A percentile compares a stretch with the other conserved stretches of the same genome.
Conservation (phyloP, 2,888 invertebrate genomes). For the Acanthoscelides obtectus region DNA sequence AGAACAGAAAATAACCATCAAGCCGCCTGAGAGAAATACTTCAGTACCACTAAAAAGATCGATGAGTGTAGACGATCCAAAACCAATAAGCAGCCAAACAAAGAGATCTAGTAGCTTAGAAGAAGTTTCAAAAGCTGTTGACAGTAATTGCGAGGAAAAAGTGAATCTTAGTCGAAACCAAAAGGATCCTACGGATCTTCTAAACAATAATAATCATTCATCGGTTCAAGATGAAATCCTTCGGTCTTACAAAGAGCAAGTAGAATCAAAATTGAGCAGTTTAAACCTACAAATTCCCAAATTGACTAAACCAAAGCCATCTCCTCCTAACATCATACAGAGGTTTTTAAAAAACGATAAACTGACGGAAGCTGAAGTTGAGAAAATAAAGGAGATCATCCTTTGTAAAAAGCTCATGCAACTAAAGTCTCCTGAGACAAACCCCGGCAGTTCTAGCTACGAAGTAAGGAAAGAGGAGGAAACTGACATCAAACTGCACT, state of each 20-base stretch:
- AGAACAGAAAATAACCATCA: slow-evolving; percentile 3
- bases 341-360: slow-evolving; percentile 33
- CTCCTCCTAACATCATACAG: slow-evolving; percentile 19
- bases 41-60: not conserved
- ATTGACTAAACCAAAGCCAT: slow-evolving; percentile 18
- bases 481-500: slow-evolving; percentile 26
- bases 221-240: slow-evolving; percentile 28
- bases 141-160: not conserved
- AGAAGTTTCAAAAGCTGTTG: not conserved
- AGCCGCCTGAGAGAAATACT: not conserved
- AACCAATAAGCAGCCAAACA: slow-evolving; percentile 4
- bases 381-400: slow-evolving; percentile 34
- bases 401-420: slow-evolving; percentile 32
- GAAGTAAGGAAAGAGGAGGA: slow-evolving; percentile 22
- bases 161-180: not conserved
- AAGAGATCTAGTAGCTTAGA: not conserved
- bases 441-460: slow-evolving; percentile 15
- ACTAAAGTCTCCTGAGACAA: slow-evolving; percentile 13
- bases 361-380: slow-evolving; percentile 32
- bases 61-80: slow-evolving; percentile 7
- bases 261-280: slow-evolving; percentile 36
- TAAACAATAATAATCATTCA: not conserved
- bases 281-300: slow-evolving; percentile 36
- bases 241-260: slow-evolving; percentile 35
- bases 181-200: not conserved